Evolutionary conservation across 2,113 vertebrate genomes (phyloP), one percentile per base, ranked within the genome.

Genomic region (Ageneiosus marmoratus): DNA sequence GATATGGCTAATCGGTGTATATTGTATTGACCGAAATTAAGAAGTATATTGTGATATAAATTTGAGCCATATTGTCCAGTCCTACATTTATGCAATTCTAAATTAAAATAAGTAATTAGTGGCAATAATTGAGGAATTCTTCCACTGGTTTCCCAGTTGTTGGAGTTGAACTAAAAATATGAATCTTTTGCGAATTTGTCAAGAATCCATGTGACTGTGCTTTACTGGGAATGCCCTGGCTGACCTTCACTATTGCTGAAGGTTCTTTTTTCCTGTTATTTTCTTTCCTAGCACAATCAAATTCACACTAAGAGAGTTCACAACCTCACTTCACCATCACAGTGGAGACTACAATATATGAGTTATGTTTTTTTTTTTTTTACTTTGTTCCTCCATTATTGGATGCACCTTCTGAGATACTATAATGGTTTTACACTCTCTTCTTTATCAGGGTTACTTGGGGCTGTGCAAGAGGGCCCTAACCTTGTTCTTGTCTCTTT

Each of bases 251-350:
- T 51, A 7, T 51, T 10, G 27, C 72, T 51, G 44, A 50, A 50
- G 44, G n/a, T 50, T 50, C 44, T 29, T 10, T 11, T 24, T 37
- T 22, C 18, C 37, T 46, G 24, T 44, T 41, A 12, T 70, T 44
- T 44, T n/a, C 37, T 74, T 74, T 32, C 41, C 16, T 5, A 9
- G 9, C 16, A 73, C 27, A 51, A 51, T 73, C 44, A 1, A 29
- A 51, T 74, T 32, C 46, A 32, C 48, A 51, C 72, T 32, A 72
- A 48, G 24, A 72, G 72, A 51, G n/a, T 74, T 74, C 27, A 51
- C 48, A 32, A 73, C 70, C 27, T 32, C 72, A 74, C 48, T 74
- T 74, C 16, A 32, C 7, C 27, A 51, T 32, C 72, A 20, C 15
- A 29, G 15, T 51, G 3, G 48, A 74, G 3, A 51, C 48, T 74